Evolutionary conservation across 2,797 vertebrate genomes (phyloP), one percentile per base, ranked within the genome.

Genomic region (Sebastes alutus): DNA sequence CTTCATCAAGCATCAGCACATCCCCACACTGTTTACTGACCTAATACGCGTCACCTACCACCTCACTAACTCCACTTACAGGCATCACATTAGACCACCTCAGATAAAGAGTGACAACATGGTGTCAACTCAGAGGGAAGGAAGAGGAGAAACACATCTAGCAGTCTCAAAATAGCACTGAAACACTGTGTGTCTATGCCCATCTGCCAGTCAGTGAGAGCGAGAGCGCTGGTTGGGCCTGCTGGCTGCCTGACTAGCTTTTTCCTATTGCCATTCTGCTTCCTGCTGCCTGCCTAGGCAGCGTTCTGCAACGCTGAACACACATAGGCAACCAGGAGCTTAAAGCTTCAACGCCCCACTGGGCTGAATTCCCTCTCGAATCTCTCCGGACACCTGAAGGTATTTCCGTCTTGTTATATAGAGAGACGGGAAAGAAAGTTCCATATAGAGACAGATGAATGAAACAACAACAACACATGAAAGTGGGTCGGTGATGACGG

Each of bases 221-320:
- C 4, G 11, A 63, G 64, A 46, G 29, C 30, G 46, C 78, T 80
- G 75, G 75, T 82, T 66, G 76, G 82, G 81, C 64, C 82, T 75
- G 55, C 70, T 77, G 79, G 65, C 83, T 75, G 81, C 64, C 79
- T 72, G 77, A 81, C 30, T 61, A 61, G 73, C 70, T 77, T 81
- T 78, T 69, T 85, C 72, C 77, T 63, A 32, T 67, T 77, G 75
- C 78, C 63, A 66, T 63, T 77, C 83, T 86, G 67, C 82, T 85
- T 84, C 70, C 81, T 72, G 67, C 77, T 13, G 82, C 76, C 85
- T 85, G 82, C 72, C 77, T 83, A 33, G 67, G 61, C 55, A 63
- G 69, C 6, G 75, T 90, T 93, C 89, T 86, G 88, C 92, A 83
- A 90, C 78, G 72, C 69, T 92, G 80, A 92, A 71, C 87, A 80